A percentile compares a stretch with the other conserved stretches of the same genome.
Evolutionary conservation across 2,888 invertebrate species (phyloP).

Genomic region (Bombyx huttoni): DNA sequence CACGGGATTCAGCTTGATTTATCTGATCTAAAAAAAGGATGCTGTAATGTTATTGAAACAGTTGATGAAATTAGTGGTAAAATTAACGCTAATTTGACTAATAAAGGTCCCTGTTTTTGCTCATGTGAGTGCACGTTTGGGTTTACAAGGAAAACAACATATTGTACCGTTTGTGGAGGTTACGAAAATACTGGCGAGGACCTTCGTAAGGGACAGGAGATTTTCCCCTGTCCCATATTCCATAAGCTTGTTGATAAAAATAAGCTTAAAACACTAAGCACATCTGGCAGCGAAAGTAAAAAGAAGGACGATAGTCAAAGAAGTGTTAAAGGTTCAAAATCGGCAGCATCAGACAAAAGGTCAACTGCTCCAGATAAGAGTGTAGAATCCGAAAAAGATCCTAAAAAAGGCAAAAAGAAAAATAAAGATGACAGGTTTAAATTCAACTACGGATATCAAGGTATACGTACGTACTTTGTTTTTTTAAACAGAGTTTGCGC

Average conservation of each 20-base stretch:
- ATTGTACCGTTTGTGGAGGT: conserved; percentile 50
- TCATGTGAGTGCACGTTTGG: conserved; percentile 54
- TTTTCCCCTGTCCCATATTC: conserved; percentile 52
- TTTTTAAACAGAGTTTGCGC: conserved; percentile 3
- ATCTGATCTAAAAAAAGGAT: conserved; percentile 19
- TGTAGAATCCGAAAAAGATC: conserved; percentile 38
- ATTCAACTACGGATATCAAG: conserved; percentile 61
- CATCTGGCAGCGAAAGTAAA: conserved; percentile 40
- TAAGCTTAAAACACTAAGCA: conserved; percentile 31
- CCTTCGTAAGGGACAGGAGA: conserved; percentile 15
- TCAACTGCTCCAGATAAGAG: conserved; percentile 20
- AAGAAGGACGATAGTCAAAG: conserved; percentile 23
- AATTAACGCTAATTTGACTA: conserved; percentile 31
- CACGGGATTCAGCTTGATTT: conserved; percentile 33
- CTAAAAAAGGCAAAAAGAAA: conserved; percentile 37
- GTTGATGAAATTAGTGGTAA: conserved; percentile 35
- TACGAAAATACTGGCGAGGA: conserved; percentile 47
- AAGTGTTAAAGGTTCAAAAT: conserved; percentile 22
- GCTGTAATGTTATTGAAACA: conserved; percentile 27
- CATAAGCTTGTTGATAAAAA: conserved; percentile 45
- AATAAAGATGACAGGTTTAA: conserved; percentile 47
- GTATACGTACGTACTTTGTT: conserved; percentile 57
- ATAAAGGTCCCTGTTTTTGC: conserved; percentile 43
- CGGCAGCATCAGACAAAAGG: conserved; percentile 13
- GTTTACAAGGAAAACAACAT: conserved; percentile 48